phyloP scores from a whole-genome alignment of 2,888 invertebrate genomes.

The Callinectes sapidus region DNA sequence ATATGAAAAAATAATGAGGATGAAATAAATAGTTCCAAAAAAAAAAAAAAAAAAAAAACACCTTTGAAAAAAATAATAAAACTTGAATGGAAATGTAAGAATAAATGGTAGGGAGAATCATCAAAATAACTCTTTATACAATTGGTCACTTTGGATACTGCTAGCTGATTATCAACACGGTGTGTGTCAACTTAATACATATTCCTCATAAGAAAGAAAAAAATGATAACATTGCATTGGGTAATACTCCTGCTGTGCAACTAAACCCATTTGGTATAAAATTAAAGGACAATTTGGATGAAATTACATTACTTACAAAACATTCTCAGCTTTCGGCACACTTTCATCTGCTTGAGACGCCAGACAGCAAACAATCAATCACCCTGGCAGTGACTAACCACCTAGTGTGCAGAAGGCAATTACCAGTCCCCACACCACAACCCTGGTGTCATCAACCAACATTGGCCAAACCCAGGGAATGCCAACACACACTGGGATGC shows the following conservation, averaged over 20 bases:
- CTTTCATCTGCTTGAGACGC: constrained; percentile 17
- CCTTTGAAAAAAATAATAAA: no score
- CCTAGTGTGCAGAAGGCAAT: background rate
- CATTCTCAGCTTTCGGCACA: background rate
- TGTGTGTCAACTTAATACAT: background rate
- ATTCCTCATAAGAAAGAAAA: background rate
- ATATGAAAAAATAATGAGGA: background rate
- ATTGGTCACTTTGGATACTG: constrained; percentile 38
- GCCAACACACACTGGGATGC: background rate
- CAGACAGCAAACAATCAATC: background rate
- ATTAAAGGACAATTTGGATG: background rate
- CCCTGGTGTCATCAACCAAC: background rate
- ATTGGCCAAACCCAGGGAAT: background rate
- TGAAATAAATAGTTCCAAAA: no score
- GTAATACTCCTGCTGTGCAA: background rate
- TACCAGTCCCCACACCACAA: background rate
- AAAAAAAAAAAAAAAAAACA: background rate
- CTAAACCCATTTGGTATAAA: background rate
- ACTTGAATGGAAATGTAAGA: background rate
- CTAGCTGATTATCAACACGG: background rate
- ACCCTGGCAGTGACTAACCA: background rate
- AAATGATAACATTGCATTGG: background rate
- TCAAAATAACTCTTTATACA: background rate
- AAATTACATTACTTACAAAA: background rate
- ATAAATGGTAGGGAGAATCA: no score